These are phyloP conservation scores for Oeneis ivallda DNA, from an alignment of 2,888 invertebrate species.

Conservation along the genomic window DNA sequence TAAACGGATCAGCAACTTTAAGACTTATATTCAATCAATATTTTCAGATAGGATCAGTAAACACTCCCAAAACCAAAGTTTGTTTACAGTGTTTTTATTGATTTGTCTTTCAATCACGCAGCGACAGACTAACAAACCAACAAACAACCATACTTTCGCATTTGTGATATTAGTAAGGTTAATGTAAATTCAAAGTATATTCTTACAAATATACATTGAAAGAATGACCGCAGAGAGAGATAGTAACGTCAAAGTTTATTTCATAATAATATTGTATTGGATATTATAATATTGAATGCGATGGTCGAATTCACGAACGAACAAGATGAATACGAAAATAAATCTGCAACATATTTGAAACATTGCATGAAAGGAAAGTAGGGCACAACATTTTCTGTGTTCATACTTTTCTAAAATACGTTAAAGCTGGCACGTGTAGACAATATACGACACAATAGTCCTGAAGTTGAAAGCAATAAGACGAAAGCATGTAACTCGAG, in stretches of 20 bases:
- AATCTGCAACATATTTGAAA: constrained; percentile 5
- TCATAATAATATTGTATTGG: background rate
- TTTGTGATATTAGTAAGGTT: too few relatives aligned
- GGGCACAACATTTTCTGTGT: constrained; percentile 21
- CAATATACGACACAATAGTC: constrained; percentile 67
- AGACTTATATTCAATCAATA: background rate
- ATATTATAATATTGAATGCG: background rate
- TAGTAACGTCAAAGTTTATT: background rate
- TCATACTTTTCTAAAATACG: constrained; percentile 22
- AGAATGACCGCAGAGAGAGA: too few relatives aligned
- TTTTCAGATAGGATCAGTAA: background rate
- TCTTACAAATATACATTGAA: too few relatives aligned
- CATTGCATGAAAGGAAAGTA: constrained; percentile 4
- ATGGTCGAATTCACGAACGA: background rate
- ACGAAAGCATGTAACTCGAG: constrained; percentile 50
- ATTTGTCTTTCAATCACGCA: too few relatives aligned
- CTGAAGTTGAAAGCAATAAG: constrained; percentile 67
- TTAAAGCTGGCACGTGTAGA: constrained; percentile 44
- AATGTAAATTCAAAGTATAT: too few relatives aligned
- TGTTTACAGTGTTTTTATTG: too few relatives aligned
- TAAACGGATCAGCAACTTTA: background rate
- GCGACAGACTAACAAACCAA: too few relatives aligned
- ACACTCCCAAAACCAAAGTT: too few relatives aligned
- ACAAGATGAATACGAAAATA: constrained; percentile 12
- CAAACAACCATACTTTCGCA: too few relatives aligned